A percentile compares a stretch with the other conserved stretches of the same genome.
phyloP scores from a whole-genome alignment of 2,113 vertebrate genomes.

The Lanius collurio region DNA sequence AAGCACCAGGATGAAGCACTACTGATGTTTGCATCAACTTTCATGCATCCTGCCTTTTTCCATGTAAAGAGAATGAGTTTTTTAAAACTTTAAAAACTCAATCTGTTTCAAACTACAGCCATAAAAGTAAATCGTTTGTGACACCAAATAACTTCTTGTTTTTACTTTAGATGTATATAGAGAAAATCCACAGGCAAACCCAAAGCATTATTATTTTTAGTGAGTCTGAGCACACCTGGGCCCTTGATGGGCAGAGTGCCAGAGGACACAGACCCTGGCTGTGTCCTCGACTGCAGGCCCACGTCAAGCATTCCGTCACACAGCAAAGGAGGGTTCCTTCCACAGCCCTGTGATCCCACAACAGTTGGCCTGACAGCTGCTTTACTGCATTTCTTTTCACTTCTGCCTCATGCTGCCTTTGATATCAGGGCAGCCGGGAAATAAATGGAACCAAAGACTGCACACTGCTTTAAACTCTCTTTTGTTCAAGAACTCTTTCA shows the following conservation, averaged over 20 bases:
- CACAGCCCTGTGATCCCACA: not conserved
- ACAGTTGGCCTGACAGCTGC: not conserved
- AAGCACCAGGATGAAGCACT: not conserved
- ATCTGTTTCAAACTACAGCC: not conserved
- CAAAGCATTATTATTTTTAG: not conserved
- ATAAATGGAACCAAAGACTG: not conserved
- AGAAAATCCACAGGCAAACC: not conserved
- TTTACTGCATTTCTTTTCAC: not conserved
- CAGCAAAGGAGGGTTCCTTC: not conserved
- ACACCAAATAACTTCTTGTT: not conserved
- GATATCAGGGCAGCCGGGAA: not conserved
- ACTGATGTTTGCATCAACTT: not conserved
- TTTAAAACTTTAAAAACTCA: not conserved
- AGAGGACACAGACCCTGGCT: not conserved
- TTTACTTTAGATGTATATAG: not conserved
- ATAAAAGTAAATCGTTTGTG: not conserved
- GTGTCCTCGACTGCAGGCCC: not conserved
- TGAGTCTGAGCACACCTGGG: not conserved
- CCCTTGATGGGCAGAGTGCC: not conserved
- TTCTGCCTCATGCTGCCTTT: not conserved
- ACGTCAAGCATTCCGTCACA: rapidly evolving
- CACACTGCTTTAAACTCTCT: not conserved
- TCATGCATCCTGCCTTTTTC: not conserved
- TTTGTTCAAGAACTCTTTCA: not conserved
- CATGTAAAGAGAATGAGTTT: not conserved